Base-by-base conservation (phyloP, 2,113 vertebrate species). In the Uropsilus gracilis region DNA sequence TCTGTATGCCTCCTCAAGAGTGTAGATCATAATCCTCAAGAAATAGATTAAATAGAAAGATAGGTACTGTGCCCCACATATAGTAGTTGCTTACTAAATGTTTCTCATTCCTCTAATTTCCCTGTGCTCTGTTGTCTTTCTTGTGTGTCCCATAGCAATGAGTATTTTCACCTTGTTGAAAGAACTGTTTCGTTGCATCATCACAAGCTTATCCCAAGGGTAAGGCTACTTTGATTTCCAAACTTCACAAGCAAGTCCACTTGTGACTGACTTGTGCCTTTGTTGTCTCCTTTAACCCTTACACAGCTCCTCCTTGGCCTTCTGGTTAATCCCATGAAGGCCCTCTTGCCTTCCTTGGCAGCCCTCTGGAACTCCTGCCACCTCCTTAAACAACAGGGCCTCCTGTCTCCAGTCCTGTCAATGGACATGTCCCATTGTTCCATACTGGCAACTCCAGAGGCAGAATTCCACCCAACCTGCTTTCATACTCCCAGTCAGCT, bases 11-110 rank as follows among this genome's bases (percentile, higher is more conserved):
- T n/a, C n/a, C n/a, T n/a, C n/a, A n/a, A n/a, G n/a, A n/a, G n/a
- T n/a, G n/a, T n/a, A n/a, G n/a, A 1, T 11, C 1, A 5, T 50
- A 48, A n/a, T 22, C 44, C 64, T 50, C n/a, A 9, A 22, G 44
- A 73, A 24, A 2, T 2, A 6, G 57, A 37, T 6, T 17, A 75
- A 85, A 34, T 6, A 37, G 57, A 75, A 34, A 0, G 9, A 26
- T 28, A 24, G 0, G 2, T 16, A 11, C 4, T 0, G 46, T 6
- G 14, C 24, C 59, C 71, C 37, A 10, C n/a, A 14, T 1, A 46
- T 1, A 46, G 37, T 5, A 30, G 42, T 37, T n/a, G 14, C 50
- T 77, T 64, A 30, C 22, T 11, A 12, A 73, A 32, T 7, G 42
- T 68, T 39, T 63, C 81, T 66, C 34, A 14, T n/a, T 3, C 4